These are phyloP conservation scores for Clamator glandarius DNA, from an alignment of 2,797 vertebrate genomes.

Conservation along the genomic window DNA sequence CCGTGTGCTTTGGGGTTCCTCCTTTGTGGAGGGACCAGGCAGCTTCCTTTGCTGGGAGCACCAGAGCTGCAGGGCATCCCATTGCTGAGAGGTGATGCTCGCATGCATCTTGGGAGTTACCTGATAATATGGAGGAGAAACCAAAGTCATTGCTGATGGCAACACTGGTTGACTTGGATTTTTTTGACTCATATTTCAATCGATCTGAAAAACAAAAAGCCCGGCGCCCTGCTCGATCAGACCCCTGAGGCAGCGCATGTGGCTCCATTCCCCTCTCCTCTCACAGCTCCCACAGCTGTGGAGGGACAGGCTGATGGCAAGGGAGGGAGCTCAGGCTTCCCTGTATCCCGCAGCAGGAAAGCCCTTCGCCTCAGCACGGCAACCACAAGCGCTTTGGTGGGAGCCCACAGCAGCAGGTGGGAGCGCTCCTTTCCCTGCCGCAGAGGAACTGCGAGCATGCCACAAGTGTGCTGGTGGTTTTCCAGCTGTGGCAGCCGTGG, in stretches of 20 bases:
- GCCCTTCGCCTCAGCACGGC: neutral
- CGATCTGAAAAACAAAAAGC: constrained; percentile 88
- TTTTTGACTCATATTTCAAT: constrained; percentile 97
- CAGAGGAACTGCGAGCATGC: neutral
- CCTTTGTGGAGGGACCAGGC: neutral
- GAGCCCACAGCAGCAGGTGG: neutral
- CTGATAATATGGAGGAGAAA: constrained; percentile 72
- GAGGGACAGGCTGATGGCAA: neutral
- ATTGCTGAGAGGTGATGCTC: neutral
- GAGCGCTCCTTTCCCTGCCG: neutral
- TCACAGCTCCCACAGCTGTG: rapidly evolving
- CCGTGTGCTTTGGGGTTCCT: rapidly evolving
- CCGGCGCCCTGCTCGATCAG: neutral
- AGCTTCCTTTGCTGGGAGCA: neutral
- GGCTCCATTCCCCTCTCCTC: neutral
- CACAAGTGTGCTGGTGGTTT: neutral
- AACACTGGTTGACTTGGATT: constrained; percentile 86
- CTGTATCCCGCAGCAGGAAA: neutral
- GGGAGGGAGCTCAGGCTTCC: neutral
- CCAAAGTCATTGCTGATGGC: constrained; percentile 76
- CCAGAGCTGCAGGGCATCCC: neutral
- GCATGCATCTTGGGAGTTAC: neutral
- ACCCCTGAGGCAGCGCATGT: neutral
- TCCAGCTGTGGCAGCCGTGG: neutral
- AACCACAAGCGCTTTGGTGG: neutral